phyloP scores from a whole-genome alignment of 2,113 vertebrate genomes.

The Prionailurus viverrinus region DNA sequence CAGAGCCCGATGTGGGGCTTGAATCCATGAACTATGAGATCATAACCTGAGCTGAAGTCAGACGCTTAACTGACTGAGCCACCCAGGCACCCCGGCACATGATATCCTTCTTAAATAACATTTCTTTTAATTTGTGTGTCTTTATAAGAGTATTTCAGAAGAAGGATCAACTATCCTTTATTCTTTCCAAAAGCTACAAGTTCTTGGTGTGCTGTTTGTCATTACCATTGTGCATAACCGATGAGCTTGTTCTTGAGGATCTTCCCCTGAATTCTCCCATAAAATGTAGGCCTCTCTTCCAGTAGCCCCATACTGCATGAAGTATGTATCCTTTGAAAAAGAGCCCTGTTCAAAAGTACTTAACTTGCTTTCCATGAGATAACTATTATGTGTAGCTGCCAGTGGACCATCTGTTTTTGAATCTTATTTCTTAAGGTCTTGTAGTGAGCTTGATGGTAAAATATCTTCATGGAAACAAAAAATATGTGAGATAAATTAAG shows the following conservation, averaged over 20 bases:
- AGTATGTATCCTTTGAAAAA: neutral
- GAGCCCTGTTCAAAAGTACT: neutral
- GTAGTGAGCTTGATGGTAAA: neutral
- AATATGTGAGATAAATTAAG: neutral
- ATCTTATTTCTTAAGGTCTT: neutral
- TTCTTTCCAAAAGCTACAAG: neutral
- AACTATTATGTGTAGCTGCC: neutral
- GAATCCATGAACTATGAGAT: too few relatives aligned
- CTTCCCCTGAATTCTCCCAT: neutral
- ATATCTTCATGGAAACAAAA: constrained; percentile 5
- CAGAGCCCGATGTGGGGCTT: too few relatives aligned
- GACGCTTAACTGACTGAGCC: too few relatives aligned
- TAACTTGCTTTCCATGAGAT: neutral
- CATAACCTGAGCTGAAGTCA: too few relatives aligned
- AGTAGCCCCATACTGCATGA: accelerated
- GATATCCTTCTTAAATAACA: constrained; percentile 10
- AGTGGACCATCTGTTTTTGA: neutral
- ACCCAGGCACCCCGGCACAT: too few relatives aligned
- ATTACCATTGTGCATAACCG: neutral
- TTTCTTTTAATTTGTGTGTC: neutral
- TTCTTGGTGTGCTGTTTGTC: neutral
- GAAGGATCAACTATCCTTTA: neutral
- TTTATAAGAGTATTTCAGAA: neutral
- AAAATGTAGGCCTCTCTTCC: neutral
- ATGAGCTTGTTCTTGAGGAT: neutral